A percentile compares a stretch with the other conserved stretches of the same genome.
phyloP scores from a whole-genome alignment of 2,113 vertebrate genomes.

The Lota lota region DNA sequence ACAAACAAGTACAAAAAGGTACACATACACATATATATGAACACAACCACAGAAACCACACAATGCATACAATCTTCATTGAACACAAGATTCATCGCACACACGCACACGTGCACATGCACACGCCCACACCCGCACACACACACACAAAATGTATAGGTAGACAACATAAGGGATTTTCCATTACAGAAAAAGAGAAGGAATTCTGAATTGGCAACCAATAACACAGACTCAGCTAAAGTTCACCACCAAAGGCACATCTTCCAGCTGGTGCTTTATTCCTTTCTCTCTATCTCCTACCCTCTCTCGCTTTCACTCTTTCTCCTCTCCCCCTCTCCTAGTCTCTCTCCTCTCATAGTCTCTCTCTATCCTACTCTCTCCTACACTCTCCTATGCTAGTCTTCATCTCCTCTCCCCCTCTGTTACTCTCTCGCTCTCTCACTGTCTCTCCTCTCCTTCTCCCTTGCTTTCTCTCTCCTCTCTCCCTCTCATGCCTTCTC shows the following conservation, averaged over 20 bases:
- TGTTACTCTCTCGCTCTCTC: not conserved
- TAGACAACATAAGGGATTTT: slow-evolving; percentile 17
- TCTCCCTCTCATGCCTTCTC: no score
- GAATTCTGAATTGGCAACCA: slow-evolving; percentile 33
- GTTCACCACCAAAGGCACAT: slow-evolving; percentile 41
- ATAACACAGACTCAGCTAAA: slow-evolving; percentile 60
- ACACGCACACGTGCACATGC: not conserved
- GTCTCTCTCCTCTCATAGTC: not conserved
- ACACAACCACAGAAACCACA: slow-evolving; percentile 6
- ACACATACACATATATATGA: slow-evolving; percentile 8
- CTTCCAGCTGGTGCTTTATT: slow-evolving; percentile 33
- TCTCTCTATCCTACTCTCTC: no score
- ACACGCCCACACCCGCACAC: not conserved
- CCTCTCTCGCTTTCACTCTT: slow-evolving; percentile 6
- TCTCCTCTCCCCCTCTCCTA: not conserved
- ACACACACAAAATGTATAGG: slow-evolving; percentile 15
- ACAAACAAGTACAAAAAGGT: no score
- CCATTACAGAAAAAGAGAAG: slow-evolving; percentile 30
- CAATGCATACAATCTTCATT: slow-evolving; percentile 6
- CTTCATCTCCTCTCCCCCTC: no score
- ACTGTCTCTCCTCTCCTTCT: not conserved
- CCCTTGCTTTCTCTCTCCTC: not conserved
- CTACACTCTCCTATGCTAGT: no score
- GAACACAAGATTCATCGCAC: not conserved
- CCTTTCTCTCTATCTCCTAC: not conserved